Percentiles rank a stretch among this genome's conserved stretches.
Evolutionary conservation across 1,140 invertebrate species (phyloP).

Genomic region (Colletes latitarsis): DNA sequence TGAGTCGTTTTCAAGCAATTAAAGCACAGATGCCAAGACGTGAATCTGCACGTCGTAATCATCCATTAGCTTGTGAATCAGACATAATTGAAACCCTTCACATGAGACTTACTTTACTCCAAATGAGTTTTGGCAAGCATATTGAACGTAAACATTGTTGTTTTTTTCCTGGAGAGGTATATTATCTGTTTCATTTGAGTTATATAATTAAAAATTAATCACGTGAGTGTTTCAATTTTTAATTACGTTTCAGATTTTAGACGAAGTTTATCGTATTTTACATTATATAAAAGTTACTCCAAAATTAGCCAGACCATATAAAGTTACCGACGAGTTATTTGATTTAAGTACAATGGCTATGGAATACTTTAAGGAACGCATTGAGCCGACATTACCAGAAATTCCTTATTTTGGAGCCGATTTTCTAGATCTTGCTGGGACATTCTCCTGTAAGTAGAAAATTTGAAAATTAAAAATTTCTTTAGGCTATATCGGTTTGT

Average conservation of each 20-base stretch:
- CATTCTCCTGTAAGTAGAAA: conserved; percentile 84
- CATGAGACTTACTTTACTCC: conserved; percentile 91
- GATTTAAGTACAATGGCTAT: conserved; percentile 96
- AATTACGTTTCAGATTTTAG: conserved; percentile 81
- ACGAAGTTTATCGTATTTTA: conserved; percentile 91
- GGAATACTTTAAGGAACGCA: conserved; percentile 95
- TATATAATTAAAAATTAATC: neutral
- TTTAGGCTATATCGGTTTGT: neutral
- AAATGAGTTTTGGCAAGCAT: conserved; percentile 95
- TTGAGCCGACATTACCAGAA: conserved; percentile 92
- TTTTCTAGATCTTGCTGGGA: conserved; percentile 87
- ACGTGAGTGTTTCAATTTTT: neutral
- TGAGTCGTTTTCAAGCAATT: conserved; percentile 90
- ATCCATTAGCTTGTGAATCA: conserved; percentile 91
- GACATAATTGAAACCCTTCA: conserved; percentile 95
- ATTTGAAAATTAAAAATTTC: neutral
- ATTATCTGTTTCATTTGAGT: conserved; percentile 19
- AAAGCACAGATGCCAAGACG: conserved; percentile 94
- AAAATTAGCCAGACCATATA: conserved; percentile 90
- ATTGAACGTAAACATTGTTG: conserved; percentile 94
- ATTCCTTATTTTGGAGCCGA: conserved; percentile 93
- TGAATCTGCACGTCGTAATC: conserved; percentile 91
- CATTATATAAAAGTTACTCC: conserved; percentile 91
- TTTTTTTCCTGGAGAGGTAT: conserved; percentile 94
- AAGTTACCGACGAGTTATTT: conserved; percentile 95